Evolutionary conservation across 23 tunicate genomes (phyloP).

Genomic region (Pegea sp.): DNA sequence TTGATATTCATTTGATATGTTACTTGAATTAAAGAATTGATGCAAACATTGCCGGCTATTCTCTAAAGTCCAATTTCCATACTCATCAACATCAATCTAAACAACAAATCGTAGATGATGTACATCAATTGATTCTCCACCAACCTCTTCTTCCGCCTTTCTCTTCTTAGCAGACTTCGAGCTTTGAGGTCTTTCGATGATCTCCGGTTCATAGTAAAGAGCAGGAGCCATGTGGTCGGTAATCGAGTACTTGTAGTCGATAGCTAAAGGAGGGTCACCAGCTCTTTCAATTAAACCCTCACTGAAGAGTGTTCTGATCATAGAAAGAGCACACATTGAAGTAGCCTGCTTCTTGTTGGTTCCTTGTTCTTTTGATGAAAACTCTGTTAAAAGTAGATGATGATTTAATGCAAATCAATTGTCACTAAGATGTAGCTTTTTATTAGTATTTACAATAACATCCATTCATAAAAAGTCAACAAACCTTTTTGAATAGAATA

Average conservation of each 20-base stretch:
- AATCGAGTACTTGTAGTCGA: no score
- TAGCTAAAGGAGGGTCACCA: no score
- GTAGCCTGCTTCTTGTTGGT: conserved; percentile 87
- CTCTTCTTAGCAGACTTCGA: no score
- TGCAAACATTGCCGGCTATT: conserved; percentile 55
- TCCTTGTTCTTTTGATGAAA: conserved; percentile 55
- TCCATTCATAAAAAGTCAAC: no score
- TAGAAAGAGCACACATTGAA: conserved; percentile 70
- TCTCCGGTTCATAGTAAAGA: no score
- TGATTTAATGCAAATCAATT: not conserved
- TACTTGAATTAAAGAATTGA: conserved; percentile 48
- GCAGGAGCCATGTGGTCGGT: no score
- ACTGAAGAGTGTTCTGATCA: conserved; percentile 56
- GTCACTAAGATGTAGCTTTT: not conserved
- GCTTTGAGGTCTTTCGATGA: no score
- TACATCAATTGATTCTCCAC: not conserved
- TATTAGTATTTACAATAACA: not conserved
- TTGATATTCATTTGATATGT: conserved; percentile 46
- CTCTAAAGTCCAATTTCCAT: conserved; percentile 91
- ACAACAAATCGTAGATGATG: no score
- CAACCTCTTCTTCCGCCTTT: conserved; percentile 53
- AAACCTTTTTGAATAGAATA: conserved; percentile 59
- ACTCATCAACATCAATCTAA: conserved; percentile 65
- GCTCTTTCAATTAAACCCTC: conserved; percentile 47
- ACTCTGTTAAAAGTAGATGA: conserved; percentile 27